These are phyloP conservation scores for Troides aeacus DNA, from an alignment of 2,888 invertebrate species.

Conservation along the genomic window DNA sequence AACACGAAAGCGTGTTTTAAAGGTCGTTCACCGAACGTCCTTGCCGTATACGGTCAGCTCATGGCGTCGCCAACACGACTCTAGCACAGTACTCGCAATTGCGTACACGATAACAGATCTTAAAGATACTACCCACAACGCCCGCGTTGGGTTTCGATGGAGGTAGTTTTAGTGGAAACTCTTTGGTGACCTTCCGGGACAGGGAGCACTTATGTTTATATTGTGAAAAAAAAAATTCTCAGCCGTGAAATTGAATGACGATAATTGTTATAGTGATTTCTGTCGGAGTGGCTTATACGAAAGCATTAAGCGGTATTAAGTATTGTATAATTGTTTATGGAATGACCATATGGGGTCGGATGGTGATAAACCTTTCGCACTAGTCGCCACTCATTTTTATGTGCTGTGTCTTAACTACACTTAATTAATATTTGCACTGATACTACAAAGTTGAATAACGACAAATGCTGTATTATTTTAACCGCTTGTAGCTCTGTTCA, in stretches of 20 bases:
- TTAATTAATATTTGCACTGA: no score
- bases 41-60: constrained; percentile 40
- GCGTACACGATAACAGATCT: constrained; percentile 5
- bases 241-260: constrained; percentile 11
- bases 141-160: background rate
- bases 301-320: constrained; percentile 4
- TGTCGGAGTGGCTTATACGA: constrained; percentile 4
- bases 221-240: constrained; percentile 2
- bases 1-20: constrained; percentile 38
- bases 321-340: constrained; percentile 6
- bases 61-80: constrained; percentile 32
- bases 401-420: background rate
- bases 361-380: background rate
- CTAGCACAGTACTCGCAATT: constrained; percentile 11
- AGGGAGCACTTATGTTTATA: constrained; percentile 15
- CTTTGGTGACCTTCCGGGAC: constrained; percentile 12
- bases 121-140: background rate
- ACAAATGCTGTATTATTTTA: no score
- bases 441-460: no score
- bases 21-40: constrained; percentile 41
- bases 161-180: constrained; percentile 4
- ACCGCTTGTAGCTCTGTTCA: no score
- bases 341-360: constrained; percentile 3
- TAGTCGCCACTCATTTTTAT: background rate
- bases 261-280: constrained; percentile 14